These are phyloP conservation scores for Oscheius onirici DNA, from an alignment of 2,888 invertebrate genomes.

Conservation along the genomic window DNA sequence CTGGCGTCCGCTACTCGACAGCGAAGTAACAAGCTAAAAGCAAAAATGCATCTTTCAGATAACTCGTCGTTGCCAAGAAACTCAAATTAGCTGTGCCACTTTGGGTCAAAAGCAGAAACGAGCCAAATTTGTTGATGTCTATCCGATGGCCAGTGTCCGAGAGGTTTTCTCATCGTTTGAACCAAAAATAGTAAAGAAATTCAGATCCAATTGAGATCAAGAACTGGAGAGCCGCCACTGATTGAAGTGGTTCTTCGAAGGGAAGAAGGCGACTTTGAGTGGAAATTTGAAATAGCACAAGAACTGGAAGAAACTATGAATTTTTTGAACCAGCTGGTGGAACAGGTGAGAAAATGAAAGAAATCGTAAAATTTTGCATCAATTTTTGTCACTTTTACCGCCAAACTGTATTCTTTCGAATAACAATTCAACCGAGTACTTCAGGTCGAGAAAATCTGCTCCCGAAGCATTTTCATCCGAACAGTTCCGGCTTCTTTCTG, in stretches of 20 bases:
- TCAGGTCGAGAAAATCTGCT: constrained; percentile 7
- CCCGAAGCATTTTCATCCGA: neutral
- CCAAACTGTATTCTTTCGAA: too few species aligned
- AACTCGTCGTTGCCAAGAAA: constrained; percentile 9
- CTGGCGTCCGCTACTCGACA: too few species aligned
- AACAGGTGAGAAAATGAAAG: neutral
- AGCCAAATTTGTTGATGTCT: constrained; percentile 27
- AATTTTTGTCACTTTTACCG: too few species aligned
- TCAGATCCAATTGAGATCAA: constrained; percentile 11
- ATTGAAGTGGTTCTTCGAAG: constrained; percentile 11
- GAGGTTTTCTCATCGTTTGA: neutral
- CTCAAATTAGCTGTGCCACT: constrained; percentile 20
- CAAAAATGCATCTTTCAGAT: constrained; percentile 5
- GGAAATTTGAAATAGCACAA: constrained; percentile 2
- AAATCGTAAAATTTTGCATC: neutral
- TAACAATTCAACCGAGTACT: neutral
- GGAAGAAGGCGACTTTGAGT: constrained; percentile 1
- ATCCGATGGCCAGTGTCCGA: constrained; percentile 24
- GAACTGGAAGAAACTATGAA: constrained; percentile 21
- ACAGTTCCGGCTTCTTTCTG: neutral
- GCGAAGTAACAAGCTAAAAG: too few species aligned
- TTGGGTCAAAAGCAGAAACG: constrained; percentile 1
- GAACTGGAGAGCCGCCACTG: neutral
- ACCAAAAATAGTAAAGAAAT: too few species aligned
- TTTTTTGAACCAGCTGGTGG: neutral